A percentile compares a stretch with the other conserved stretches of the same genome.
Conservation (phyloP, 2,888 invertebrate genomes). For the Eristalinus sepulchralis region DNA sequence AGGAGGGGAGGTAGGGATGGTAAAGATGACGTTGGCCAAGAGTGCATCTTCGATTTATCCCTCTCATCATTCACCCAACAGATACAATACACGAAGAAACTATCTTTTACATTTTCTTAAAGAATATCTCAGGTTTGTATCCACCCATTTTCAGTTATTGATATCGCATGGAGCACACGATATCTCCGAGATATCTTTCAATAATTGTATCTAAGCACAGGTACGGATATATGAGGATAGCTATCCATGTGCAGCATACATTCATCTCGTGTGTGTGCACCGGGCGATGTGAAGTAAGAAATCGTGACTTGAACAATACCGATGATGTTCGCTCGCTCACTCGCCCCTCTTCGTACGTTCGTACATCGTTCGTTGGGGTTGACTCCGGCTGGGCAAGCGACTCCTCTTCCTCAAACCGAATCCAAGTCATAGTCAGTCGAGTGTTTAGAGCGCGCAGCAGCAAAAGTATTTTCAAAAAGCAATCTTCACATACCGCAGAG, state of each 20-base stretch:
- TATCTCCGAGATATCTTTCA: constrained; percentile 69
- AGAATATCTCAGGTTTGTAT: constrained; percentile 65
- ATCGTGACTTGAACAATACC: constrained; percentile 80
- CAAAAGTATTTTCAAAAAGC: constrained; percentile 62
- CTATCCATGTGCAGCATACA: constrained; percentile 55
- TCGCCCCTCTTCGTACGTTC: neutral
- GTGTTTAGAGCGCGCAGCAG: constrained; percentile 46
- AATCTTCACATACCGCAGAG: constrained; percentile 67
- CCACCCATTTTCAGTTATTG: constrained; percentile 81
- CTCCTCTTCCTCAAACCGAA: constrained; percentile 64
- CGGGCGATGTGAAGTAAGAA: constrained; percentile 73
- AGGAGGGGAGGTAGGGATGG: too few species aligned
- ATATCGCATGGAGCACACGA: constrained; percentile 76
- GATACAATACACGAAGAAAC: constrained; percentile 29
- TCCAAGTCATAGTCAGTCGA: constrained; percentile 54
- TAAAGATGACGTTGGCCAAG: neutral
- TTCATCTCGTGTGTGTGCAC: constrained; percentile 24
- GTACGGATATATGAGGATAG: constrained; percentile 17
- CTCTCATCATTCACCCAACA: constrained; percentile 51
- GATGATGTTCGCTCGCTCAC: constrained; percentile 77
- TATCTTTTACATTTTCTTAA: constrained; percentile 33
- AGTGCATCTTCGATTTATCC: constrained; percentile 63
- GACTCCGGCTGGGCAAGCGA: constrained; percentile 32
- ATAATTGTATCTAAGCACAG: constrained; percentile 70
- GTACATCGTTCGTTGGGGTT: neutral